Conservation (phyloP, 1,140 invertebrate species). For the Anoplophora glabripennis region DNA sequence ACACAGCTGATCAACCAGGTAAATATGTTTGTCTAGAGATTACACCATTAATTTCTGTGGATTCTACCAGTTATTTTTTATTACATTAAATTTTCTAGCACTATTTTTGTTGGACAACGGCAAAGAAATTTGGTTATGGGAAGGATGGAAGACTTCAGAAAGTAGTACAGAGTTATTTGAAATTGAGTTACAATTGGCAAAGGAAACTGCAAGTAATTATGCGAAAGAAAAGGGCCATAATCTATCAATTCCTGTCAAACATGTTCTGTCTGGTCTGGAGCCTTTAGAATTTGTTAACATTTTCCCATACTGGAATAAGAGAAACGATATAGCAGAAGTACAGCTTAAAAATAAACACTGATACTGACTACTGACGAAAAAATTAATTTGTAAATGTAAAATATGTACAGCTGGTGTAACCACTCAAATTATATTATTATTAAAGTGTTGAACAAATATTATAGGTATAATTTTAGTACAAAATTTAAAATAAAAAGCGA, state of each 20-base stretch:
- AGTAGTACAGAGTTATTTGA: background rate
- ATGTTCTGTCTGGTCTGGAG: slow-evolving; percentile 19
- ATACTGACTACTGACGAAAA: too few species aligned
- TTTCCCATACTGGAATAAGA: slow-evolving; percentile 26
- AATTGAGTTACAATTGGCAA: slow-evolving; percentile 18
- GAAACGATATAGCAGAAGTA: background rate
- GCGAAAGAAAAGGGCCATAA: slow-evolving; percentile 15
- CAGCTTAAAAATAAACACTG: background rate
- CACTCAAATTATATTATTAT: too few species aligned
- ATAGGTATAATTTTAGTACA: too few species aligned
- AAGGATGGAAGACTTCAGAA: slow-evolving; percentile 12
- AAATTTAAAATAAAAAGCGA: too few species aligned
- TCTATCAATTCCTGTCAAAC: slow-evolving; percentile 12
- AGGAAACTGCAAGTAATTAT: slow-evolving; percentile 19
- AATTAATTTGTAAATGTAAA: too few species aligned
- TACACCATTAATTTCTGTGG: background rate
- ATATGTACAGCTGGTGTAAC: too few species aligned
- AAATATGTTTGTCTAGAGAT: slow-evolving; percentile 3
- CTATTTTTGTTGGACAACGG: slow-evolving; percentile 32
- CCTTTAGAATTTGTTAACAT: slow-evolving; percentile 29
- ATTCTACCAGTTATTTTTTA: background rate
- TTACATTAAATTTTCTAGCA: slow-evolving; percentile 19
- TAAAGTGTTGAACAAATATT: too few species aligned
- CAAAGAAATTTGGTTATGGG: slow-evolving; percentile 32
- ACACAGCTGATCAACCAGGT: slow-evolving; percentile 32